phyloP scores from a whole-genome alignment of 2,888 invertebrate genomes.

The Apeira syringaria region DNA sequence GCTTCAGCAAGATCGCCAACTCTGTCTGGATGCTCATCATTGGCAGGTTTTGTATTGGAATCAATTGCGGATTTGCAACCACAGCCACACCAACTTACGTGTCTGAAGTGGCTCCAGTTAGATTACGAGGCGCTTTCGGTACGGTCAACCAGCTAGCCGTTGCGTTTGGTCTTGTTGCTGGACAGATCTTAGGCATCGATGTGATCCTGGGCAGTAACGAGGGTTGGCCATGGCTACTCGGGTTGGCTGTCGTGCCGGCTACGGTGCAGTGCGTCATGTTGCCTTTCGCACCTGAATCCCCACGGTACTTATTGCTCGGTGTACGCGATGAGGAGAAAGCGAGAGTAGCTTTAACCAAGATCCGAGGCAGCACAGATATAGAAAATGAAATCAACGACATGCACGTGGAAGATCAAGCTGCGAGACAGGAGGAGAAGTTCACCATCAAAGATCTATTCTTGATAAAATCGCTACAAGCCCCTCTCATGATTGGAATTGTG shows the following conservation, averaged over 20 bases:
- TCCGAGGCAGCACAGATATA: conserved; percentile 65
- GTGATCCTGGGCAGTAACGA: conserved; percentile 68
- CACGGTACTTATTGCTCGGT: conserved; percentile 68
- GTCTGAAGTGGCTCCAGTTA: conserved; percentile 73
- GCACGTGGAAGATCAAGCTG: conserved; percentile 72
- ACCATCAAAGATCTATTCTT: conserved; percentile 63
- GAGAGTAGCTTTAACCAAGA: conserved; percentile 55
- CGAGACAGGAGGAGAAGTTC: conserved; percentile 68
- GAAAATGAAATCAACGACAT: conserved; percentile 77
- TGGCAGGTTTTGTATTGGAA: conserved; percentile 88
- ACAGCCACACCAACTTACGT: conserved; percentile 79
- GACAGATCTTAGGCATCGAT: conserved; percentile 75
- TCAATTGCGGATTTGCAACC: conserved; percentile 87
- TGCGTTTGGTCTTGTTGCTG: conserved; percentile 67
- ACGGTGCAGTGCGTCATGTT: conserved; percentile 67
- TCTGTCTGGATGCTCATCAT: conserved; percentile 88
- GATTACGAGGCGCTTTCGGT: conserved; percentile 73
- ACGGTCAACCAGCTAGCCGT: conserved; percentile 79
- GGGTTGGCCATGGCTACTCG: conserved; percentile 77
- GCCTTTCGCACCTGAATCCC: conserved; percentile 72
- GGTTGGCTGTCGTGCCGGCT: conserved; percentile 68
- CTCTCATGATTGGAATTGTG: conserved; percentile 73
- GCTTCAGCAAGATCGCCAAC: conserved; percentile 83
- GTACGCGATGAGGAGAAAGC: conserved; percentile 67
- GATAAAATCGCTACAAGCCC: conserved; percentile 59